Percentiles rank a stretch among this genome's conserved stretches.
Conservation (phyloP, 2,888 invertebrate species). For the Masnerella sp. region DNA sequence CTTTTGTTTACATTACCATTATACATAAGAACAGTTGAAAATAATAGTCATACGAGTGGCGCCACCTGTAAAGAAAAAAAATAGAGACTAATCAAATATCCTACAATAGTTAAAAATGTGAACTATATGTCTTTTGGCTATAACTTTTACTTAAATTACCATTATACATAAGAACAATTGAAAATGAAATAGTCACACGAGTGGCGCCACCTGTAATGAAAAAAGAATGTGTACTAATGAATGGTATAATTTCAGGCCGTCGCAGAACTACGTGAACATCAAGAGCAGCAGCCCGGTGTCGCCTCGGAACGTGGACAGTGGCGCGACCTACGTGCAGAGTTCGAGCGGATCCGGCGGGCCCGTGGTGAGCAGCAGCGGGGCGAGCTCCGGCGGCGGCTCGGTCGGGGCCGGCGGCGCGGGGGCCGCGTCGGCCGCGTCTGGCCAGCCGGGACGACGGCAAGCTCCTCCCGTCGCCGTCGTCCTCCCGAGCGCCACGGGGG, state of each 20-base stretch:
- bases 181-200: too few relatives aligned
- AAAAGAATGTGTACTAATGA: too few relatives aligned
- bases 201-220: neutral
- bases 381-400: conserved; percentile 42
- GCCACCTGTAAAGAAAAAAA: neutral
- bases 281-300: conserved; percentile 75
- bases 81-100: too few relatives aligned
- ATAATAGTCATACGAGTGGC: too few relatives aligned
- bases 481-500: conserved; percentile 67
- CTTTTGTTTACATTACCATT: too few relatives aligned
- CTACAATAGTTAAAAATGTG: too few relatives aligned
- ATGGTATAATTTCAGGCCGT: conserved; percentile 69
- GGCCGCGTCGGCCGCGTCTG: conserved; percentile 57
- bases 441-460: conserved; percentile 69
- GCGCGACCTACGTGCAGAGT: conserved; percentile 70
- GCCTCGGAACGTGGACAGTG: conserved; percentile 72
- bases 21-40: too few relatives aligned
- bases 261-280: conserved; percentile 75
- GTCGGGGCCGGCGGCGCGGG: conserved; percentile 48
- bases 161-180: too few relatives aligned
- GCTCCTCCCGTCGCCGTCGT: conserved; percentile 76
- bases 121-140: too few relatives aligned
- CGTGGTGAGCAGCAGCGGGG: conserved; percentile 36
- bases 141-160: too few relatives aligned
- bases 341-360: conserved; percentile 55